Base-by-base conservation (phyloP, 2,113 vertebrate genomes). In the Nothocercus nigrocapillus region DNA sequence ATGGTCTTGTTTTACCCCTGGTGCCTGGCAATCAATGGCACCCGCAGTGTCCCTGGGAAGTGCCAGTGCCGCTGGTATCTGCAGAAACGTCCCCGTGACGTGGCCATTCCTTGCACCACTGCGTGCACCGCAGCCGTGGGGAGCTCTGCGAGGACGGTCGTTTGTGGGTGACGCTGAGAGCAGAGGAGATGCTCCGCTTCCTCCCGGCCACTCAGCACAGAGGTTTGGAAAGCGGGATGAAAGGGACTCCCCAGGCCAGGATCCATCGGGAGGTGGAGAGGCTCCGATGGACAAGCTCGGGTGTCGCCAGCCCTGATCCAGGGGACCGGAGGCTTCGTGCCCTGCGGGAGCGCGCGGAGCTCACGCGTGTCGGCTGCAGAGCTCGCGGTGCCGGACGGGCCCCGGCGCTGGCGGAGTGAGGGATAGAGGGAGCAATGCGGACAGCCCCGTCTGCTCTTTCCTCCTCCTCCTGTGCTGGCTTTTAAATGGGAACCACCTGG, bases 301-400 rank as follows among this genome's bases (percentile, higher is more conserved):
- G 51, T 14, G 25, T 53, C 51, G 27, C 13, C 51, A 53, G 9
- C 27, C 25, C 13, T 27, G 51, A 25, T 14, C 51, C 51, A 53
- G 51, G 51, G 25, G 14, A 27, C 14, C 14, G 22, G 51, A 53
- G 51, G 25, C 51, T 51, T 51, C 12, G 49, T 5, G 49, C 49
- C 21, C 58, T 53, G 20, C 27, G 19, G 68, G 30, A 21, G 34
- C 1, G 4, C 40, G 45, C 30, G 15, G 49, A 47, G 21, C 72
- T 22, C 34, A 32, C 1, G 5, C 24, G 11, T 32, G 44, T 20
- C 4, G 3, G 5, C 64, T 47, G 0, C 0, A 1, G 34, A 49
- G 28, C 61, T 14, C 16, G 18, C 0, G 2, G 16, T 12, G 17
- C 69, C 8, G 59, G 25, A 4, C 4, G 14, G 47, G 40, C 70